Percentiles rank a stretch among this genome's conserved stretches.
These are phyloP conservation scores for Peucedramus taeniatus DNA, from an alignment of 2,113 vertebrate genomes.

Conservation along the genomic window DNA sequence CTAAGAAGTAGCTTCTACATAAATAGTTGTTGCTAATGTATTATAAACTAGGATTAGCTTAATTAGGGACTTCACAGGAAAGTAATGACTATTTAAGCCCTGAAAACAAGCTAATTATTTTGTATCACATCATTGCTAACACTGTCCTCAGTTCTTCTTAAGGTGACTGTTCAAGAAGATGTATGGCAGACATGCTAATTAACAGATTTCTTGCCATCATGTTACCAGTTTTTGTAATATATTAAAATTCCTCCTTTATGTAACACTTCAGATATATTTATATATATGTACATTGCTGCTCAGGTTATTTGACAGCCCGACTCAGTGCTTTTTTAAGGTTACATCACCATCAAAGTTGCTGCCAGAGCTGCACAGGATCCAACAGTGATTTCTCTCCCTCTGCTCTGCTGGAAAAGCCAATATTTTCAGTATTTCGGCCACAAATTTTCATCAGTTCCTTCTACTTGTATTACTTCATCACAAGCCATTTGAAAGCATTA, in stretches of 20 bases:
- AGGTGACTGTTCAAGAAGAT: slow-evolving; percentile 9
- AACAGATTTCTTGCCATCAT: neutral
- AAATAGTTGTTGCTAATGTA: slow-evolving; percentile 50
- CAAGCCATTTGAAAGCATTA: neutral
- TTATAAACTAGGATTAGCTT: slow-evolving; percentile 61
- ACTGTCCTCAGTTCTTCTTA: neutral
- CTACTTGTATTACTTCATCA: neutral
- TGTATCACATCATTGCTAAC: slow-evolving; percentile 27
- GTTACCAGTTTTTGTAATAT: neutral
- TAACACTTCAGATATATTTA: neutral
- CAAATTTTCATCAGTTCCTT: neutral
- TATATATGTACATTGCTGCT: neutral
- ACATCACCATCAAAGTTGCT: neutral
- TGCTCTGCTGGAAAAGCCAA: neutral
- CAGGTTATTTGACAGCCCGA: neutral
- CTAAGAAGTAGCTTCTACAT: neutral
- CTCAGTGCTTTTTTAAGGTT: neutral
- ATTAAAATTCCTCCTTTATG: slow-evolving; percentile 1
- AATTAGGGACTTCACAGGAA: slow-evolving; percentile 64
- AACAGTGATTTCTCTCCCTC: neutral
- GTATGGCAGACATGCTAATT: slow-evolving; percentile 10
- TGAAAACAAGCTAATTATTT: slow-evolving; percentile 68
- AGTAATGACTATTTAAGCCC: slow-evolving; percentile 61
- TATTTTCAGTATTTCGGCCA: neutral
- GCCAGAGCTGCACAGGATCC: neutral